phyloP scores from a whole-genome alignment of 2,113 vertebrate genomes.

The Epinephelus cyanopodus region DNA sequence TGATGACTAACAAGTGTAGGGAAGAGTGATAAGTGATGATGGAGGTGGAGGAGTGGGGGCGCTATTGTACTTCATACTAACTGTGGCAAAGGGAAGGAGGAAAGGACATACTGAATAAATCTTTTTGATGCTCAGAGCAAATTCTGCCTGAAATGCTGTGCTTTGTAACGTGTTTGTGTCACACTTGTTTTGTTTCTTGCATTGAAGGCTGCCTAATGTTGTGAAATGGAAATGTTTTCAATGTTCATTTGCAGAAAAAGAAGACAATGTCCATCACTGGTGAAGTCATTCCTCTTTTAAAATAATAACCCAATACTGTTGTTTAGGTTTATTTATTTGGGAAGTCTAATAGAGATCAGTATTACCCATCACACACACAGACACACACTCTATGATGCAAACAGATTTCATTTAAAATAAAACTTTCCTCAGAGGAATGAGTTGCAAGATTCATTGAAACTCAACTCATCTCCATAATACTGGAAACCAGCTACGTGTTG shows the following conservation, averaged over 20 bases:
- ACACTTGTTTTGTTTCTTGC: neutral
- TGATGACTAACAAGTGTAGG: conserved; percentile 42
- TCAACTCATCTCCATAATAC: too few relatives aligned
- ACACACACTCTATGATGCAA: neutral
- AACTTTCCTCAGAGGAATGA: too few relatives aligned
- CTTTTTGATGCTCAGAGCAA: conserved; percentile 22
- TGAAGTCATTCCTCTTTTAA: neutral
- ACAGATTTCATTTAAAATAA: neutral
- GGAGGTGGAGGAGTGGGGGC: conserved; percentile 55
- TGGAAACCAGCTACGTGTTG: neutral
- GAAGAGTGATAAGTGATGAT: conserved; percentile 19
- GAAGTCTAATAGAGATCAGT: neutral
- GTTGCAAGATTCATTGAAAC: too few relatives aligned
- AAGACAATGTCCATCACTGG: neutral
- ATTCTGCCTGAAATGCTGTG: conserved; percentile 27
- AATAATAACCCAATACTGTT: neutral
- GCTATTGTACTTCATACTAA: conserved; percentile 55
- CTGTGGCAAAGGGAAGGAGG: neutral
- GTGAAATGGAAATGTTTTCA: neutral
- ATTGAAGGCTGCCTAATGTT: neutral
- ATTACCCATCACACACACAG: neutral
- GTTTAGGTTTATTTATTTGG: neutral
- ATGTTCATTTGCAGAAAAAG: neutral
- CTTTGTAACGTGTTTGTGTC: conserved; percentile 6
- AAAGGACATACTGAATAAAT: conserved; percentile 12